A percentile compares a stretch with the other conserved stretches of the same genome.
phyloP scores from a whole-genome alignment of 2,113 vertebrate genomes.

The Abramis brama region DNA sequence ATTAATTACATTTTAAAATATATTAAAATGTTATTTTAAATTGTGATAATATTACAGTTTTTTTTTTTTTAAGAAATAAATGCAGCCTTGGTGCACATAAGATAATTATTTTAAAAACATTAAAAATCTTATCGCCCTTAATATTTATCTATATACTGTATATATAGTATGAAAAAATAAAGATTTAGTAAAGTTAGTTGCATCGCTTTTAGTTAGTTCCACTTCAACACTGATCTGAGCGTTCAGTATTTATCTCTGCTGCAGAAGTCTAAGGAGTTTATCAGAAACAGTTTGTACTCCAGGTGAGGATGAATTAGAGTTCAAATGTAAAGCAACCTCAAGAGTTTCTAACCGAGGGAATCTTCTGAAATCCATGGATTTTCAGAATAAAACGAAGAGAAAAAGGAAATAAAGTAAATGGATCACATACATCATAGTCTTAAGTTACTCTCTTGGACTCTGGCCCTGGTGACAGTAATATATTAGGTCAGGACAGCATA shows the following conservation, averaged over 20 bases:
- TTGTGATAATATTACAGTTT: too few species aligned
- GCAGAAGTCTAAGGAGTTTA: not conserved
- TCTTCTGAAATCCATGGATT: conserved; percentile 12
- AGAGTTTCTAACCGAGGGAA: not conserved
- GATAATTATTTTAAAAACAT: too few species aligned
- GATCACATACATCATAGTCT: not conserved
- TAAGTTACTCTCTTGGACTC: not conserved
- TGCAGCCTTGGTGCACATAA: too few species aligned
- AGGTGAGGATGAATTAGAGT: not conserved
- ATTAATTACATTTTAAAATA: too few species aligned
- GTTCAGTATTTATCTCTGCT: not conserved
- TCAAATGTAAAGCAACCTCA: not conserved
- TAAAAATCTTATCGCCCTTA: too few species aligned
- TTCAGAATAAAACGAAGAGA: not conserved
- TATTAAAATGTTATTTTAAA: too few species aligned
- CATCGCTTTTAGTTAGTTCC: not conserved
- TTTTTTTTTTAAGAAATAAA: too few species aligned
- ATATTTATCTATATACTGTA: too few species aligned
- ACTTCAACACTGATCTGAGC: not conserved
- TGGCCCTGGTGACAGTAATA: not conserved
- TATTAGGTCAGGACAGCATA: not conserved
- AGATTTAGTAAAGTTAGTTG: too few species aligned
- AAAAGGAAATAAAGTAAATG: not conserved
- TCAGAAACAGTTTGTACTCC: not conserved
- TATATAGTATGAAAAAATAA: too few species aligned